Evolutionary conservation across 2,888 invertebrate species (phyloP).

Genomic region (Pinctada fucata): DNA sequence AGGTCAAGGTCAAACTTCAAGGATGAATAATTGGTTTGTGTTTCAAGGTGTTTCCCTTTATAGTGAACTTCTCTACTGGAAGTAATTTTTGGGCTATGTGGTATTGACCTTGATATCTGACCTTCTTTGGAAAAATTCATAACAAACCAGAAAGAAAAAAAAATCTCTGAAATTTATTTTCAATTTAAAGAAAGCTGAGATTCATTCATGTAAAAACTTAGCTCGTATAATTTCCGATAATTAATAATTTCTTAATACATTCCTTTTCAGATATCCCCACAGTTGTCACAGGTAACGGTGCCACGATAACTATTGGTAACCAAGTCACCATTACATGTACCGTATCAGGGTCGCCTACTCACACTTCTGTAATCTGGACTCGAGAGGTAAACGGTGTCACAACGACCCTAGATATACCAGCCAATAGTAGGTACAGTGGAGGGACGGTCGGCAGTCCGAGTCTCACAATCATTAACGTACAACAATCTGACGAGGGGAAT

Average conservation of each 20-base stretch:
- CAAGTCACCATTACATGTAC: constrained; percentile 21
- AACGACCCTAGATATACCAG: constrained; percentile 10
- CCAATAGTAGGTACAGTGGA: constrained; percentile 24
- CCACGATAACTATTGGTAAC: constrained; percentile 10
- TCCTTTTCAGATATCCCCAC: constrained; percentile 17
- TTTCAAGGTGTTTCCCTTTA: too few relatives aligned
- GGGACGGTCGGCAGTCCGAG: constrained; percentile 26
- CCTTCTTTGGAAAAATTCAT: too few relatives aligned
- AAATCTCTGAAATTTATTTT: too few relatives aligned
- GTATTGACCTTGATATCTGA: too few relatives aligned
- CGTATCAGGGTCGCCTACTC: constrained; percentile 14
- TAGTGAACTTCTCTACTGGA: too few relatives aligned
- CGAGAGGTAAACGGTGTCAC: constrained; percentile 12
- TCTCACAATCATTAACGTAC: constrained; percentile 28
- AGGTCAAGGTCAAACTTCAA: too few relatives aligned
- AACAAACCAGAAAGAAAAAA: too few relatives aligned
- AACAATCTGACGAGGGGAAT: constrained; percentile 19
- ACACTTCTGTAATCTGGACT: constrained; percentile 21
- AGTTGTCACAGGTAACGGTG: neutral
- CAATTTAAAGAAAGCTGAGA: too few relatives aligned
- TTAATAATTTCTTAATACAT: neutral
- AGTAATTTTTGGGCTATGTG: too few relatives aligned
- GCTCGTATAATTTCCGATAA: too few relatives aligned
- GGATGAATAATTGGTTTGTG: too few relatives aligned
- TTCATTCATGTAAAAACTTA: too few relatives aligned